Evolutionary conservation across 2,797 vertebrate genomes (phyloP).

Genomic region (Ctenopoma kingsleyae): DNA sequence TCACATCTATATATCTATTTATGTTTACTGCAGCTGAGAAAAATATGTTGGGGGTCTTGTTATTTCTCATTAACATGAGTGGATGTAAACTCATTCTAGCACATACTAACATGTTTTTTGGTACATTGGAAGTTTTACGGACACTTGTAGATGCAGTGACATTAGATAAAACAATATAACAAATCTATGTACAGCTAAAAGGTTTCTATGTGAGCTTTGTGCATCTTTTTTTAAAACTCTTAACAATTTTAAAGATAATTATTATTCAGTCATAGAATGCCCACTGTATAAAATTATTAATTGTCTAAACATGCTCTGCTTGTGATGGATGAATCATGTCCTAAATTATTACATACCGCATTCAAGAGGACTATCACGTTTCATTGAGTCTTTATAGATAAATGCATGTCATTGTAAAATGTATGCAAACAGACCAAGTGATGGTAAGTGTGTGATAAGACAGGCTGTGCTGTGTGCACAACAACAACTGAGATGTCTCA

Average conservation of each 20-base stretch:
- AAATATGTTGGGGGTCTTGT: not conserved
- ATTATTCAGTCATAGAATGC: constrained; percentile 4
- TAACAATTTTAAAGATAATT: not conserved
- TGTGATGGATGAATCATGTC: constrained; percentile 59
- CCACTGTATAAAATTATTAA: constrained; percentile 10
- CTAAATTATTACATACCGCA: constrained; percentile 39
- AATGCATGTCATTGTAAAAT: constrained; percentile 44
- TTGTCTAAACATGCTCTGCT: constrained; percentile 64
- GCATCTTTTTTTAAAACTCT: not conserved
- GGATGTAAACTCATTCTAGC: not conserved
- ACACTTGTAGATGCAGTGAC: not conserved
- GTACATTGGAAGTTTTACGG: not conserved
- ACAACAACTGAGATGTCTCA: constrained; percentile 37
- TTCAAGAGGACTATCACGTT: constrained; percentile 54
- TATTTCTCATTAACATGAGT: not conserved
- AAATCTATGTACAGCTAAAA: not conserved
- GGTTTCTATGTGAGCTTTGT: not conserved
- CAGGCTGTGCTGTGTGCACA: constrained; percentile 1
- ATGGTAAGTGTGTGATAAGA: constrained; percentile 42
- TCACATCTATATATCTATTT: not conserved
- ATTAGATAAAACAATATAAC: not conserved
- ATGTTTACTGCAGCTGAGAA: not conserved
- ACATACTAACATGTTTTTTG: not conserved
- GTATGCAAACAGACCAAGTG: constrained; percentile 27
- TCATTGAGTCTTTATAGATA: constrained; percentile 60